Base-by-base conservation (phyloP, 2,113 vertebrate species). In the Neoarius graeffei region DNA sequence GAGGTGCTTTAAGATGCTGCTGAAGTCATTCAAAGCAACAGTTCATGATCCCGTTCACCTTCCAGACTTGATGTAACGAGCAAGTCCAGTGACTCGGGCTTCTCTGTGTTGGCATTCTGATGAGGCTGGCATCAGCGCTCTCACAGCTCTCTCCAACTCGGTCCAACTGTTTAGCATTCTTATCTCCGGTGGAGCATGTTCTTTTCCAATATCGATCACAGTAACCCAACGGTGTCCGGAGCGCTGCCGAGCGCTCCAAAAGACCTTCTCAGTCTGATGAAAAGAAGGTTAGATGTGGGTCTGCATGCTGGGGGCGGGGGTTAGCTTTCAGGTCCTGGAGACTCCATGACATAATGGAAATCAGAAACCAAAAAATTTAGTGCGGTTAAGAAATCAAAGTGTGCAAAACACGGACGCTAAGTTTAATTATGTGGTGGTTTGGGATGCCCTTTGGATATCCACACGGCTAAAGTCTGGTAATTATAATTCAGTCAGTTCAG, bases 151-250 rank as follows among this genome's bases (percentile, higher is more conserved):
- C 71, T 77, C 35, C 57, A 8, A 52, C 25, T 77, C 57, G 64
- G 19, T 30, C 14, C 42, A 66, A n/a, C 84, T 86, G 30, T 71
- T 76, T 59, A 50, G 71, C 69, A 77, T 62, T n/a, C 35, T 62
- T 85, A 62, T 76, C 67, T 48, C 71, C 9, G 84, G 69, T 59
- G 4, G 84, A n/a, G 42, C 1, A 5, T 64, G 73, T 64, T 64
- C 73, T 64, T 52, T 64, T 79, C 57, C 42, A 64, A 15, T 79
- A 86, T 85, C 14, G 57, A 85, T 62, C 7, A 23, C 57, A 9
- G 30, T n/a, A 85, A 54, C 60, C 81, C 69, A 19, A 20, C 30
- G 5, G 7, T 76, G 56, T 73, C 56, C 35, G 35, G 27, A 85
- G 54, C 27, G 1, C 7, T 14, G 17, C 73, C 7, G 59, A 50